Evolutionary conservation across 2,113 vertebrate species (phyloP).

Genomic region (Larimichthys crocea): DNA sequence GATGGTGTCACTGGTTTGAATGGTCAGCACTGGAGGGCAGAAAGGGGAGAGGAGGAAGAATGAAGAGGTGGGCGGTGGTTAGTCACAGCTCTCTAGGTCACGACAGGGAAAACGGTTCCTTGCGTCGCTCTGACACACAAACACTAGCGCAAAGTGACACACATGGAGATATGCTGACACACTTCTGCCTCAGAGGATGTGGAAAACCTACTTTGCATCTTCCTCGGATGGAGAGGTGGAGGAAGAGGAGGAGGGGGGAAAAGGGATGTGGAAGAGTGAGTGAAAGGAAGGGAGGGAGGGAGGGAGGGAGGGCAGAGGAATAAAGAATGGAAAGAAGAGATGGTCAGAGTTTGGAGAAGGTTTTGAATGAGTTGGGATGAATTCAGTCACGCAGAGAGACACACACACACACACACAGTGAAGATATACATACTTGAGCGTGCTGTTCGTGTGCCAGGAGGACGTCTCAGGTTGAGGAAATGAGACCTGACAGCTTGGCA

Average conservation of each 20-base stretch:
- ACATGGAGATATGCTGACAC: slow-evolving; percentile 71
- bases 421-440: not conserved
- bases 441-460: slow-evolving; percentile 29
- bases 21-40: slow-evolving; percentile 57
- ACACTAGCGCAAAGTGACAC: slow-evolving; percentile 53
- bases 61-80: slow-evolving; percentile 50
- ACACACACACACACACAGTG: slow-evolving; percentile 7
- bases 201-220: slow-evolving; percentile 66
- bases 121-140: slow-evolving; percentile 68
- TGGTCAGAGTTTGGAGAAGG: slow-evolving; percentile 13
- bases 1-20: slow-evolving; percentile 67
- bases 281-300: not conserved
- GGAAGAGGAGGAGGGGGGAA: not conserved
- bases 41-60: slow-evolving; percentile 31
- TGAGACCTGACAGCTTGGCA: slow-evolving; percentile 54
- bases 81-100: slow-evolving; percentile 68
- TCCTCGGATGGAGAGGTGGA: slow-evolving; percentile 12
- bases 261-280: not conserved
- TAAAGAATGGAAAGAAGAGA: slow-evolving; percentile 28
- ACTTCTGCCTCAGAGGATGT: slow-evolving; percentile 74
- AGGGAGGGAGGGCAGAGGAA: not conserved
- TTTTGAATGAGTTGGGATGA: slow-evolving; percentile 39
- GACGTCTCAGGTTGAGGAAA: slow-evolving; percentile 53
- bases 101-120: slow-evolving; percentile 60
- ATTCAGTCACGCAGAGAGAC: slow-evolving; percentile 12